Evolutionary conservation across 2,113 vertebrate species (phyloP).

Genomic region (Kryptolebias marmoratus): DNA sequence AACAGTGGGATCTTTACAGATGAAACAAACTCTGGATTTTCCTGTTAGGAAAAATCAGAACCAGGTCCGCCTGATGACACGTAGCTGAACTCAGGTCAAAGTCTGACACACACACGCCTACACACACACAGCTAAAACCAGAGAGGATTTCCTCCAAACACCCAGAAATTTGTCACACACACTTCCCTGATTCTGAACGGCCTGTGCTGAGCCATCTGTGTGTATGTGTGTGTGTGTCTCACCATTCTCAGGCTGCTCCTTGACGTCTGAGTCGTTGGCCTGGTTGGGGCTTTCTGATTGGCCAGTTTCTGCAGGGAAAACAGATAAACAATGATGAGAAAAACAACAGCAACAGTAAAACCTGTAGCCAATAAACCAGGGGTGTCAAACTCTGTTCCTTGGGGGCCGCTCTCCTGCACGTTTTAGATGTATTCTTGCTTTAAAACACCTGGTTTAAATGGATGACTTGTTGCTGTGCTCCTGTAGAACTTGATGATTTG

Average conservation of each 20-base stretch:
- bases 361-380: neutral
- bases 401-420: too few relatives aligned
- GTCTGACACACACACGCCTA: slow-evolving; percentile 25
- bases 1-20: neutral
- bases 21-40: slow-evolving; percentile 16
- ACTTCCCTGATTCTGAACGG: too few relatives aligned
- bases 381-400: too few relatives aligned
- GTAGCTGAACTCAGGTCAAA: slow-evolving; percentile 25
- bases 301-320: slow-evolving; percentile 85
- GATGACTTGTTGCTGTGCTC: too few relatives aligned
- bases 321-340: slow-evolving; percentile 16
- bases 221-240: slow-evolving; percentile 64
- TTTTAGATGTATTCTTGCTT: too few relatives aligned
- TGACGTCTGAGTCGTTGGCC: slow-evolving; percentile 95
- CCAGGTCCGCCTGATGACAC: slow-evolving; percentile 32
- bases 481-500: too few relatives aligned
- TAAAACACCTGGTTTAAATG: too few relatives aligned
- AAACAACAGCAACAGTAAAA: neutral
- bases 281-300: slow-evolving; percentile 98
- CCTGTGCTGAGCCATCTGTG: neutral
- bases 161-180: too few relatives aligned
- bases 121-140: too few relatives aligned
- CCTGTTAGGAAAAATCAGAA: slow-evolving; percentile 22
- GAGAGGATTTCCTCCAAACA: too few relatives aligned
- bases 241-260: slow-evolving; percentile 99